Evolutionary conservation across 2,113 vertebrate species (phyloP).

Genomic region (Microcebus tavaratra): DNA sequence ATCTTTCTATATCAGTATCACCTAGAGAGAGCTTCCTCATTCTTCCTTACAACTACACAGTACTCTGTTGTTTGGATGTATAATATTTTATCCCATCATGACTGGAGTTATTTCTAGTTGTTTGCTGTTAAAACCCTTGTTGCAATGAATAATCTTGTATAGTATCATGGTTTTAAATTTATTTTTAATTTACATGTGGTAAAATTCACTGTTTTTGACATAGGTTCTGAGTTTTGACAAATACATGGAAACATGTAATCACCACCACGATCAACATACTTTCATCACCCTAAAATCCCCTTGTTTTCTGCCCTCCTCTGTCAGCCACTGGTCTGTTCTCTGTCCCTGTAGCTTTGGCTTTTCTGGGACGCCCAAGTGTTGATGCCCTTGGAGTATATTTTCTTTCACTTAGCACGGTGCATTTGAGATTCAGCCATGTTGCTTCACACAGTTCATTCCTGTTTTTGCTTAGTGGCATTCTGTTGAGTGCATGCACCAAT

Average conservation of each 20-base stretch:
- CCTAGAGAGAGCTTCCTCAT: neutral
- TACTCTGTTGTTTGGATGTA: neutral
- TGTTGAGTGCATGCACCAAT: no score
- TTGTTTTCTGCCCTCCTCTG: neutral
- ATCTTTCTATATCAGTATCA: neutral
- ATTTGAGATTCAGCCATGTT: neutral
- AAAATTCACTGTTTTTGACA: neutral
- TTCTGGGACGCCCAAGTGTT: neutral
- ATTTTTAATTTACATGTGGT: neutral
- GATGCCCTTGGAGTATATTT: neutral
- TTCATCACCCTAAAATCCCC: neutral
- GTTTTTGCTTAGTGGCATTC: neutral
- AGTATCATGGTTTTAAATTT: neutral
- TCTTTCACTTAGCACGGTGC: neutral
- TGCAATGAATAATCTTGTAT: neutral
- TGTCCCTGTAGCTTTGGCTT: neutral
- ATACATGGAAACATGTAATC: neutral
- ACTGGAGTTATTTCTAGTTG: neutral
- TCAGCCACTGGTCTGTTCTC: neutral
- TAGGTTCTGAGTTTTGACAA: neutral
- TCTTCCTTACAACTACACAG: neutral
- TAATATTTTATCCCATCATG: neutral
- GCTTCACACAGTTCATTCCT: neutral
- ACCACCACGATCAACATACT: neutral
- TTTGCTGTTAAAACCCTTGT: neutral